A percentile compares a stretch with the other conserved stretches of the same genome.
phyloP scores from a whole-genome alignment of 2,888 invertebrate species.

The Hirtodrosophila cameraria region DNA sequence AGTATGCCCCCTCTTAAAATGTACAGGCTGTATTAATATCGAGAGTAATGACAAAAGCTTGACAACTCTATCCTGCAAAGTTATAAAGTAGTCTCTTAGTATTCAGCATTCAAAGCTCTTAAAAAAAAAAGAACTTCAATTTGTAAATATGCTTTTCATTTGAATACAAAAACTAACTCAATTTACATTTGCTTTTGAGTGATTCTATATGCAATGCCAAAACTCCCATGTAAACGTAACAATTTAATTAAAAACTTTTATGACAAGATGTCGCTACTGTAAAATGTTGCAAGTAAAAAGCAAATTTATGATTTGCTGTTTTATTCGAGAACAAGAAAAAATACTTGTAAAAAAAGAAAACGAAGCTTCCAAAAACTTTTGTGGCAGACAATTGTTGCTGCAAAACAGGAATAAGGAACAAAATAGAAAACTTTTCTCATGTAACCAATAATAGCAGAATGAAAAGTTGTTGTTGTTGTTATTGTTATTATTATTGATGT shows the following conservation, averaged over 20 bases:
- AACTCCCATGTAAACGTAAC: conserved; percentile 51
- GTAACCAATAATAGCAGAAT: conserved; percentile 73
- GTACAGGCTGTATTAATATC: too few species aligned
- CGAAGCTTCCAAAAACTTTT: conserved; percentile 54
- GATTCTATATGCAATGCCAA: conserved; percentile 32
- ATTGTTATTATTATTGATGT: conserved; percentile 5
- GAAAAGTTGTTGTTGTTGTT: conserved; percentile 24
- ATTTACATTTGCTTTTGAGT: conserved; percentile 32
- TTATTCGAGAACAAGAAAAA: conserved; percentile 51
- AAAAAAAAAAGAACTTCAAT: not conserved
- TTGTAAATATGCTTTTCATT: not conserved
- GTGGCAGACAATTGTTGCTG: conserved; percentile 73
- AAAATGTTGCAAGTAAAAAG: conserved; percentile 19
- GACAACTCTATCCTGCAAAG: too few species aligned
- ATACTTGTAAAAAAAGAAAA: conserved; percentile 30
- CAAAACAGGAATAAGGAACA: conserved; percentile 22
- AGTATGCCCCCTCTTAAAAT: too few species aligned
- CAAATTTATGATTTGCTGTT: conserved; percentile 12
- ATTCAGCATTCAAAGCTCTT: too few species aligned
- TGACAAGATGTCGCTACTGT: conserved; percentile 65
- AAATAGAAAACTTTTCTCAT: conserved; percentile 62
- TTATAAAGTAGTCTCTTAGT: too few species aligned
- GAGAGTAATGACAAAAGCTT: too few species aligned
- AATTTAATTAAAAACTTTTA: conserved; percentile 79
- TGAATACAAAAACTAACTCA: conserved; percentile 38